phyloP scores from a whole-genome alignment of 2,888 invertebrate genomes.

The Rambutsinella grinnellia region DNA sequence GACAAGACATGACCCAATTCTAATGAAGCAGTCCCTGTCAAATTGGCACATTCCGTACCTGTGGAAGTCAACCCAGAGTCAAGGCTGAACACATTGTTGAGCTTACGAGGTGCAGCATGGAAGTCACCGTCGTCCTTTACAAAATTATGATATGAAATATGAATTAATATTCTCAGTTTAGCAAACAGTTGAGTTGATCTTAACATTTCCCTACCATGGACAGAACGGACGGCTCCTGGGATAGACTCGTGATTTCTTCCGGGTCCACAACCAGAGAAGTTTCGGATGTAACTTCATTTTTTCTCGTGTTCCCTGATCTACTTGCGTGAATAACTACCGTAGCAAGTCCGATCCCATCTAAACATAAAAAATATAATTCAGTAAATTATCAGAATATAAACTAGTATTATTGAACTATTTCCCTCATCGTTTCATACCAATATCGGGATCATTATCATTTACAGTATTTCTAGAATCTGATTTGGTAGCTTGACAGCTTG shows the following conservation, averaged over 20 bases:
- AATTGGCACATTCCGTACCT: constrained; percentile 57
- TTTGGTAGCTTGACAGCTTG: constrained; percentile 51
- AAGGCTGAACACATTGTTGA: constrained; percentile 62
- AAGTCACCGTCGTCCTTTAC: constrained; percentile 49
- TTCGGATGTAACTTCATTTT: constrained; percentile 28
- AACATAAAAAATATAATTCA: background rate
- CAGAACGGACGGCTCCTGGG: constrained; percentile 62
- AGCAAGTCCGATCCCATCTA: constrained; percentile 43
- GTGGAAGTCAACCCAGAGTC: constrained; percentile 64
- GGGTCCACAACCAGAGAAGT: constrained; percentile 51
- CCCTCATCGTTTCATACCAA: constrained; percentile 25
- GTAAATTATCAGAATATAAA: background rate
- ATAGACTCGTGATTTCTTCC: constrained; percentile 62
- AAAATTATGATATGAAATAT: constrained; percentile 6
- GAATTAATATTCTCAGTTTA: background rate
- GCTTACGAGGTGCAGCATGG: constrained; percentile 38
- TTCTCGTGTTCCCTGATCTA: constrained; percentile 9
- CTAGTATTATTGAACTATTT: background rate
- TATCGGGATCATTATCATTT: constrained; percentile 42
- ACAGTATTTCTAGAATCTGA: constrained; percentile 55
- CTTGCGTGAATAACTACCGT: constrained; percentile 57
- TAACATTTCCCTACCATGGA: constrained; percentile 50
- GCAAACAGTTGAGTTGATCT: background rate
- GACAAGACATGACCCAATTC: constrained; percentile 72
- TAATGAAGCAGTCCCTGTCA: constrained; percentile 74